phyloP scores from a whole-genome alignment of 2,113 vertebrate species.

The Myanophis thanlyinensis region DNA sequence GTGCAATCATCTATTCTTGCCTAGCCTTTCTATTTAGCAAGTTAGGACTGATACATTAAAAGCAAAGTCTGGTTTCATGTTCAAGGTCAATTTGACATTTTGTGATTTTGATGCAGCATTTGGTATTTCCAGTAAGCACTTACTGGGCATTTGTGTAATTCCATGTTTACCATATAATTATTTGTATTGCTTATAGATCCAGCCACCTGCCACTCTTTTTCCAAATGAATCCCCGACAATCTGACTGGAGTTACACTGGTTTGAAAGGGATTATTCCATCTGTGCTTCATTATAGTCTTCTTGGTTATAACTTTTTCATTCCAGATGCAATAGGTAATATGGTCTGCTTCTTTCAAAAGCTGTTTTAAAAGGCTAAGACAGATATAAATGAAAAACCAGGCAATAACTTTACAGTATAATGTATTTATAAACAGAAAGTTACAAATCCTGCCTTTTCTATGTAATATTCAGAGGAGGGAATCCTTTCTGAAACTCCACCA shows the following conservation, averaged over 20 bases:
- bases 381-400: not conserved
- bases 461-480: not conserved
- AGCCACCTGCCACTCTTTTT: conserved; percentile 81
- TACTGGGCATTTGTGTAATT: not conserved
- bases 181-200: conserved; percentile 64
- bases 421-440: not conserved
- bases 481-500: not conserved
- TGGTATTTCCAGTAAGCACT: not conserved
- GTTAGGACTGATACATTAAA: not conserved
- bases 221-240: conserved; percentile 75
- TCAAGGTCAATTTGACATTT: not conserved
- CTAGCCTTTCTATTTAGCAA: not conserved
- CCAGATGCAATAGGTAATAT: conserved; percentile 86
- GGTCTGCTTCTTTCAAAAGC: not conserved
- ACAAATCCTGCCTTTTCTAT: not conserved
- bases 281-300: conserved; percentile 84
- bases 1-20: not conserved
- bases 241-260: conserved; percentile 82
- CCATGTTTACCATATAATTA: not conserved
- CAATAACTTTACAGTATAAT: not conserved
- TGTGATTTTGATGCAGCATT: not conserved
- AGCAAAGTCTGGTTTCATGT: not conserved
- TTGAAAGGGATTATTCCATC: conserved; percentile 87
- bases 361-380: not conserved
- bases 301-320: conserved; percentile 93